Base-by-base conservation (phyloP, 2,113 vertebrate species). In the Podarcis muralis region DNA sequence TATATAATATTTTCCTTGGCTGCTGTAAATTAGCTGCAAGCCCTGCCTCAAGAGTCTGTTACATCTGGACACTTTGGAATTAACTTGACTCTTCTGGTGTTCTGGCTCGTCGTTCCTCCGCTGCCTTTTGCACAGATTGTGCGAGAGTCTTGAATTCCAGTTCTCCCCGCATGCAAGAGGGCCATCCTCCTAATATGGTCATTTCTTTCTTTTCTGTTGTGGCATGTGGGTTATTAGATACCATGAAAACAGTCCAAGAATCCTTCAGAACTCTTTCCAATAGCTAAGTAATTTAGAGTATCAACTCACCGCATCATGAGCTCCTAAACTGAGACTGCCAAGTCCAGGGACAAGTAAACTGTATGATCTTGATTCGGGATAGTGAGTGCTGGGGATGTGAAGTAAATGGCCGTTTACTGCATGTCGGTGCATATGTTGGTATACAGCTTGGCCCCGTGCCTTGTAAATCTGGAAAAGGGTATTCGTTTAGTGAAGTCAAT, bases 1-100 rank as follows among this genome's bases (percentile, higher is more conserved):
- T 87, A 71, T 71, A 87, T 72, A 87, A 87, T 81, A 87, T 87
- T 87, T 87, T 80, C 43, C 86, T 87, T 87, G 77, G 86, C 86
- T 81, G 77, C 65, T 81, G 7, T 87, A 72, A 71, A 69, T 81
- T 57, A 72, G 35, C 65, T 87, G 43, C 77, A 80, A 71, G 40
- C n/a, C 22, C 43, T 37, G 71, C 30, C 57, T 66, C 30, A 43
- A 32, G 87, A 62, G 59, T 66, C 23, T 25, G 30, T 35, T 83
- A 82, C 71, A 83, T 53, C 81, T 88, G 81, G 72, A 88, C 35
- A 75, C 72, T 83, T 83, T 88, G 80, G 37, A 88, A 83, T 88
- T 83, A 53, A 77, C 81, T 68, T 27, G 20, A 25, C 71, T 83
- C 57, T 23, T 76, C 4, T 40, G 30, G 37, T 88, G 22, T 88